These are phyloP conservation scores for Myioborus melanocephalus DNA, from an alignment of 2,797 vertebrate species.

Conservation along the genomic window DNA sequence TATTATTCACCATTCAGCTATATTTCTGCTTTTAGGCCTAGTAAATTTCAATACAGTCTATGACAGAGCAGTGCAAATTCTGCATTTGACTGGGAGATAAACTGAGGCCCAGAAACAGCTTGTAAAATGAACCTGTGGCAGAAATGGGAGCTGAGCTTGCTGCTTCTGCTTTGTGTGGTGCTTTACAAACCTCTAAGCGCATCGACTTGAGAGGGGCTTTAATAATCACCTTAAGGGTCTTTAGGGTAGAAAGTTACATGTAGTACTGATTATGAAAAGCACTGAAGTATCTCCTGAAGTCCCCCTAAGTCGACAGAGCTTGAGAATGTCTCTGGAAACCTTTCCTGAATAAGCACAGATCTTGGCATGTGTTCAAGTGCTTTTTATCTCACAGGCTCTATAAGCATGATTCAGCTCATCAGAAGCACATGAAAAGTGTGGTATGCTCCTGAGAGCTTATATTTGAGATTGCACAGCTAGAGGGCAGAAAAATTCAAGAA, in stretches of 20 bases:
- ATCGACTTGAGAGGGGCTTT: background rate
- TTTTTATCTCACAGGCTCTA: background rate
- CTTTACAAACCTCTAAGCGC: background rate
- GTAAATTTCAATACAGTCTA: background rate
- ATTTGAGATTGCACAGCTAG: slow-evolving; percentile 39
- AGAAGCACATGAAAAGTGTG: background rate
- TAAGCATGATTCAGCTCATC: background rate
- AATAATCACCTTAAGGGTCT: background rate
- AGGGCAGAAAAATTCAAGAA: slow-evolving; percentile 60
- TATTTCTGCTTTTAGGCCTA: background rate
- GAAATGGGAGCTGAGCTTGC: background rate
- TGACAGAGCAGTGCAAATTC: background rate
- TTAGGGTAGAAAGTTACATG: background rate
- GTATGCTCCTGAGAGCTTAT: background rate
- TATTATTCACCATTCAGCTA: background rate
- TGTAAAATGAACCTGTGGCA: background rate
- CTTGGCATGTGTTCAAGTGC: background rate
- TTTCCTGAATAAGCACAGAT: background rate
- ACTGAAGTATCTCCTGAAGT: background rate
- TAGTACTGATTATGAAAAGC: background rate
- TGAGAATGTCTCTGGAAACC: background rate
- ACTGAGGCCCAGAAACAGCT: background rate
- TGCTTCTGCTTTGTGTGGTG: background rate
- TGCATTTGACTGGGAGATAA: background rate
- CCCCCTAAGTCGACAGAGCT: background rate